Base-by-base conservation (phyloP, 2,888 invertebrate genomes). In the Philopedon plagiatum region DNA sequence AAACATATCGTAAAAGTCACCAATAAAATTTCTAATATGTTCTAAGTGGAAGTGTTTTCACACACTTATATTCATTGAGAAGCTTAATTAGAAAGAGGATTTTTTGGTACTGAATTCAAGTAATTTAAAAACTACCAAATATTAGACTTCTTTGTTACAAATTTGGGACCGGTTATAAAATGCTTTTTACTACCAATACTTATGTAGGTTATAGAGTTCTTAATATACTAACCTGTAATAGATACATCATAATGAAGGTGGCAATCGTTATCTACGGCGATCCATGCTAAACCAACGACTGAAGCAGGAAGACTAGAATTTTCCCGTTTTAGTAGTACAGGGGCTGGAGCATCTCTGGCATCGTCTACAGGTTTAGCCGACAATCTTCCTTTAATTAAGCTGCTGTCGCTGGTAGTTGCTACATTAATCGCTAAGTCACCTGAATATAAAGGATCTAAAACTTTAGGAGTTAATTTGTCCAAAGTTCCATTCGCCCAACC, bases 391-490 rank as follows among this genome's bases (percentile, higher is more conserved):
- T 90, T 89, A 7, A 96, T 89, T 3, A 93, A 81, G 23, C 87
- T 88, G 0, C 86, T 86, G 11, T 89, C 86, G 44, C 87, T 87
- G 13, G 89, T 88, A 1, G 90, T 89, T 0, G 89, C 91, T 13
- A 96, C 92, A 80, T 92, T 93, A 0, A 96, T 91, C 15, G 91
- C 92, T 19, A 96, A 86, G 76, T 94, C 94, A 0, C 94, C 95
- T 62, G 91, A 91, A 82, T 96, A 94, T 21, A 97, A 85, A 0
- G 94, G 93, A 77, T 95, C 95, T 51, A 96, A 88, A 1, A 95
- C 92, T 75, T 94, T 90, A 0, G 95, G 94, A 49, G 92, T 93
- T 3, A 94, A 89, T 75, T 92, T 90, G 18, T 93, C 92, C 37
- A 94, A 85, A 0, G 92, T 92, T 3, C 95, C 96, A 75, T 92